Conservation (phyloP, 2,113 vertebrate genomes). For the Heterocephalus glaber region DNA sequence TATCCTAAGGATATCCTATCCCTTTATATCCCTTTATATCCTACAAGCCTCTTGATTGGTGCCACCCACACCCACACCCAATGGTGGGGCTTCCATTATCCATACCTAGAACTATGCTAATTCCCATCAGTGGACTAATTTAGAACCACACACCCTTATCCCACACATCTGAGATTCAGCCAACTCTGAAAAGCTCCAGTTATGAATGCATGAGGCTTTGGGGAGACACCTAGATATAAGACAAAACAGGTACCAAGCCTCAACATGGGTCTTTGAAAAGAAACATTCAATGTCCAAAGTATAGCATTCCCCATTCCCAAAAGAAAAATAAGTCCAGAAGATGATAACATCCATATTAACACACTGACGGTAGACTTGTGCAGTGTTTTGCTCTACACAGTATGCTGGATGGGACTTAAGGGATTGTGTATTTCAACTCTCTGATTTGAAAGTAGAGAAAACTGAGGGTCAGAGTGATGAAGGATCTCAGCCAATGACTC, state of each 20-base stretch:
- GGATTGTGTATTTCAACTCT: neutral
- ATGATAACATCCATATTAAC: neutral
- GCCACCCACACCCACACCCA: neutral
- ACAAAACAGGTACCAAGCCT: neutral
- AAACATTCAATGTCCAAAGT: neutral
- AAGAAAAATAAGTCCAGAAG: neutral
- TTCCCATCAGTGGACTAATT: neutral
- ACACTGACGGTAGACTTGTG: neutral
- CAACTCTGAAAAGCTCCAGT: neutral
- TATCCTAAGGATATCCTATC: too few relatives aligned
- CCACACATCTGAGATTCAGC: neutral
- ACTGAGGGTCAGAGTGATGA: neutral
- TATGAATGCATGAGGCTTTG: neutral
- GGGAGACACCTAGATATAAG: neutral
- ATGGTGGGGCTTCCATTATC: neutral
- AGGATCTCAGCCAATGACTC: neutral
- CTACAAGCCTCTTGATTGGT: neutral
- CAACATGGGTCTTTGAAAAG: neutral
- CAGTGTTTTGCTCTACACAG: neutral
- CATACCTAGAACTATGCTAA: neutral
- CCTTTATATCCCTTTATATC: too few relatives aligned
- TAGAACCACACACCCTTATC: neutral
- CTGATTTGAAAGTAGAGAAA: constrained; percentile 25
- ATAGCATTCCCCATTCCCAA: neutral
- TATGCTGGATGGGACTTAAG: neutral